Percentiles rank a stretch among this genome's conserved stretches.
phyloP scores from a whole-genome alignment of 2,888 invertebrate genomes.

The Lepidochrysops patricia region DNA sequence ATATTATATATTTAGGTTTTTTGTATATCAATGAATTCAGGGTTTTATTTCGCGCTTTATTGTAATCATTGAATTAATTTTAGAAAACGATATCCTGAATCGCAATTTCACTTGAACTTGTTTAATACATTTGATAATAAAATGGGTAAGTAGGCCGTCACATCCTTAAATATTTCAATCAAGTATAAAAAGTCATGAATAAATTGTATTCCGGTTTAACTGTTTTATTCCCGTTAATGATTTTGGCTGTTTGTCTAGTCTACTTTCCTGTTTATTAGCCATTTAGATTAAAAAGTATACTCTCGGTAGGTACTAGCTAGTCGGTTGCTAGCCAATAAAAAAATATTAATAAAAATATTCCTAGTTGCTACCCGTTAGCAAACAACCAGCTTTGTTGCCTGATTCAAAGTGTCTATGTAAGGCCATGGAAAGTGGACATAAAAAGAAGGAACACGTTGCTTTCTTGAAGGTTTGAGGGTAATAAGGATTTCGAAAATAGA shows the following conservation, averaged over 20 bases:
- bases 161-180: neutral
- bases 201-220: neutral
- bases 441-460: too few species aligned
- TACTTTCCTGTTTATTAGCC: neutral
- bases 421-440: too few species aligned
- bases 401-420: too few species aligned
- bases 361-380: too few species aligned
- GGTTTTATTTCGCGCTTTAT: too few species aligned
- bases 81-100: neutral
- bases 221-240: neutral
- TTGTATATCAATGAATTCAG: too few species aligned
- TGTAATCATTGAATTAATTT: too few species aligned
- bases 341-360: too few species aligned
- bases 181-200: neutral
- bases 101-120: neutral
- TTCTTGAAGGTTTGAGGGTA: too few species aligned
- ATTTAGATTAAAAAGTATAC: neutral
- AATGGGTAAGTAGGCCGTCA: neutral
- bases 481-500: too few species aligned
- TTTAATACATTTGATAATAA: neutral
- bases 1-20: too few species aligned
- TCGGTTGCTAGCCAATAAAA: neutral
- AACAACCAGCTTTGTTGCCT: too few species aligned
- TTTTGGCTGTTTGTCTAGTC: neutral
- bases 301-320: neutral